These are phyloP conservation scores for Caerostris extrusa DNA, from an alignment of 1,140 invertebrate species.

Conservation along the genomic window DNA sequence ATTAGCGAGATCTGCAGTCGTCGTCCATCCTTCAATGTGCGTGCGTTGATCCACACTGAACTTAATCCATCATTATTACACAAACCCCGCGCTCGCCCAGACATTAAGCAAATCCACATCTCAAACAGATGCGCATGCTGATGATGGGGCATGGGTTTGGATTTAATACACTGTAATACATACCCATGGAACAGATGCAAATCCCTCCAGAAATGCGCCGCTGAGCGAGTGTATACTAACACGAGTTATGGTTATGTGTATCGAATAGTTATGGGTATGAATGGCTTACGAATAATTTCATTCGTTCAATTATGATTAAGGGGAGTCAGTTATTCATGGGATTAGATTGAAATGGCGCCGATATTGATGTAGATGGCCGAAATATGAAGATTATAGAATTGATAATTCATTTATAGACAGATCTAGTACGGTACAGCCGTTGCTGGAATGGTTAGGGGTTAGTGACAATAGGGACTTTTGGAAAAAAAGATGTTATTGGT, in stretches of 20 bases:
- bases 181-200: background rate
- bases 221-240: background rate
- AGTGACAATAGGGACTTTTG: too few relatives aligned
- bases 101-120: background rate
- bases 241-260: background rate
- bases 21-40: background rate
- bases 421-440: too few relatives aligned
- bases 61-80: slow-evolving; percentile 22
- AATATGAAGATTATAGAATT: too few relatives aligned
- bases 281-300: too few relatives aligned
- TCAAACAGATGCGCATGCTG: background rate
- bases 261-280: background rate
- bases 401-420: too few relatives aligned
- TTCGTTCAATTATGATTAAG: too few relatives aligned
- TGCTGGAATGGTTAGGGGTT: too few relatives aligned
- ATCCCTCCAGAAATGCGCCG: background rate
- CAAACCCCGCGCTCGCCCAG: background rate
- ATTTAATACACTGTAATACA: background rate
- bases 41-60: background rate
- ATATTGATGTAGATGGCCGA: too few relatives aligned
- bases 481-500: too few relatives aligned
- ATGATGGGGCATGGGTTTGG: background rate
- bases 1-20: background rate
- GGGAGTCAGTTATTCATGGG: too few relatives aligned
- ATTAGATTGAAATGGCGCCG: too few relatives aligned